Conservation (phyloP, 2,888 invertebrate genomes). For the Zhuqinia jingwanae region DNA sequence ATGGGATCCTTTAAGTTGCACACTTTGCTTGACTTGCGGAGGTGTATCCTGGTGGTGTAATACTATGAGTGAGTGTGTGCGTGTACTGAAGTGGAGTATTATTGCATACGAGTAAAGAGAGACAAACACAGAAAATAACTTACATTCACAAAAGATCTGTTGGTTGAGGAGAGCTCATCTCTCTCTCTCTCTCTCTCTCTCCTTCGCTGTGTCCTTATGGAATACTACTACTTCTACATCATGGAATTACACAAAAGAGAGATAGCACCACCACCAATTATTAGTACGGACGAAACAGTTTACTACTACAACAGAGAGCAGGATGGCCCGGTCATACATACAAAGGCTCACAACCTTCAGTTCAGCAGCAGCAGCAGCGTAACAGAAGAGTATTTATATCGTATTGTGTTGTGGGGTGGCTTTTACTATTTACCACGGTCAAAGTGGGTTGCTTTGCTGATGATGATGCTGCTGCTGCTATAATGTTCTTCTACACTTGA, state of each 20-base stretch:
- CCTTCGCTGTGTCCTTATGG: constrained; percentile 28
- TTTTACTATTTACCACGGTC: constrained; percentile 13
- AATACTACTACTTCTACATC: constrained; percentile 9
- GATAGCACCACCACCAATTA: neutral
- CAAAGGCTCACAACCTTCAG: neutral
- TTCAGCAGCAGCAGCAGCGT: no score
- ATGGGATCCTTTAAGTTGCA: constrained; percentile 30
- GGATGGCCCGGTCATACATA: neutral
- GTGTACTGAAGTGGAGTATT: constrained; percentile 14
- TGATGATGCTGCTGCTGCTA: neutral
- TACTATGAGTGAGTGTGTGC: neutral
- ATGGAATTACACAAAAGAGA: constrained; percentile 26
- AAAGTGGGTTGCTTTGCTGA: neutral
- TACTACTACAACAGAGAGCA: constrained; percentile 29
- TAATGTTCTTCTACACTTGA: neutral
- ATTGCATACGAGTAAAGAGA: neutral
- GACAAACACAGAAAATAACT: no score
- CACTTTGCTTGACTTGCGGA: constrained; percentile 16
- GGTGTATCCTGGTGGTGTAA: constrained; percentile 40
- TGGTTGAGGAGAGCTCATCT: constrained; percentile 27
- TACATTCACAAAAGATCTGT: neutral
- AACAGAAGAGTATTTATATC: neutral
- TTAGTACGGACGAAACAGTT: neutral
- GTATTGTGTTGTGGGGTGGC: constrained; percentile 32
- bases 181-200: neutral